Percentiles rank a stretch among this genome's conserved stretches.
These are phyloP conservation scores for Enhydra lutris DNA, from an alignment of 2,113 vertebrate genomes.

Conservation along the genomic window DNA sequence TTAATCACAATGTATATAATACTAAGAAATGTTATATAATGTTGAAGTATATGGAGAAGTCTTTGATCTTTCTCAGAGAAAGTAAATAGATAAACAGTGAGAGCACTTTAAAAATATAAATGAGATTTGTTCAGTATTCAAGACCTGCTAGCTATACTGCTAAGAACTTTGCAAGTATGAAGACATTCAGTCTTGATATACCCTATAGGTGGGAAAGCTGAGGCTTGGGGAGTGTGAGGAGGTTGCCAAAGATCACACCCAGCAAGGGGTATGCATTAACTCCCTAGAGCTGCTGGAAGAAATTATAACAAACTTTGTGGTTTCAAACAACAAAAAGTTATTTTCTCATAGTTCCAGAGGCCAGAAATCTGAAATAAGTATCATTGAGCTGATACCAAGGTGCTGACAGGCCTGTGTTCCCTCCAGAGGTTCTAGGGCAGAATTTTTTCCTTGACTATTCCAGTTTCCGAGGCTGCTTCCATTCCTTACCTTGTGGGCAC, in stretches of 20 bases:
- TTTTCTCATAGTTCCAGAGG: neutral
- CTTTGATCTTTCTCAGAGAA: neutral
- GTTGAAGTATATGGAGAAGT: neutral
- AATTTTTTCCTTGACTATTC: neutral
- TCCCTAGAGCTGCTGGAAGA: neutral
- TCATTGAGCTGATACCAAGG: neutral
- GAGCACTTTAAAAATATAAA: neutral
- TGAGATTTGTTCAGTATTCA: neutral
- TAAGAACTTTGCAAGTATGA: neutral
- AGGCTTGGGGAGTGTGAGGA: neutral
- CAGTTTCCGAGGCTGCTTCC: neutral
- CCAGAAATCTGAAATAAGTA: neutral
- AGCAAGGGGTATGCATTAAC: neutral
- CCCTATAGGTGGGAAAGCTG: neutral
- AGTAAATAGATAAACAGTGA: neutral
- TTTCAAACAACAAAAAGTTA: neutral
- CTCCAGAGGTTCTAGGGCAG: neutral
- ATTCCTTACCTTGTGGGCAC: neutral
- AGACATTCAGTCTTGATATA: neutral
- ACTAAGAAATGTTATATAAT: neutral
- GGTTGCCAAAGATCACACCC: no score
- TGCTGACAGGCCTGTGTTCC: rapidly evolving
- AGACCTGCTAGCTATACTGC: neutral
- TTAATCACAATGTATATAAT: neutral
- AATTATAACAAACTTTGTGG: neutral